Percentiles rank a stretch among this genome's conserved stretches.
Conservation (phyloP, 2,888 invertebrate species). For the Willowsia nigromaculata region DNA sequence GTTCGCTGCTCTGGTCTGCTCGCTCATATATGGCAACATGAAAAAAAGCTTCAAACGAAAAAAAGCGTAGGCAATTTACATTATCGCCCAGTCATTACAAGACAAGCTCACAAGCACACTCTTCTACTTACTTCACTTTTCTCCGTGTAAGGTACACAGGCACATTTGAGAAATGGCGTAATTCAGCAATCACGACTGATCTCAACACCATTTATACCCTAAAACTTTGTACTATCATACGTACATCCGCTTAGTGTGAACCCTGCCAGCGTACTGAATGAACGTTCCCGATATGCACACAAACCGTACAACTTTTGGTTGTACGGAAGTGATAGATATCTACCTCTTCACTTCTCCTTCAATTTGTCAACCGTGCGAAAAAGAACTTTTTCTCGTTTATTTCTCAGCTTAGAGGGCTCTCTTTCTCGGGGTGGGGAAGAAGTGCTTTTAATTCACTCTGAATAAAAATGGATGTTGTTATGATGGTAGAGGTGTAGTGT, state of each 20-base stretch:
- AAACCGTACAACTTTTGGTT: constrained; percentile 35
- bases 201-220: neutral
- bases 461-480: constrained; percentile 10
- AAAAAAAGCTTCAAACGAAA: constrained; percentile 32
- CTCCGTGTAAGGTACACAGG: neutral
- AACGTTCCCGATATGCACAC: neutral
- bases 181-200: neutral
- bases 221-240: no score
- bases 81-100: constrained; percentile 46
- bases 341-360: neutral
- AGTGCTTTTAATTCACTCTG: constrained; percentile 30
- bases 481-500: neutral
- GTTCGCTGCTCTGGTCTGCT: neutral
- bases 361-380: constrained; percentile 43
- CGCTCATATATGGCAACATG: neutral
- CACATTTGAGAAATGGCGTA: neutral
- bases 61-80: constrained; percentile 46
- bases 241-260: no score
- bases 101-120: neutral
- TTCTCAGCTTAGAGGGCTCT: neutral
- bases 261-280: neutral
- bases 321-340: neutral
- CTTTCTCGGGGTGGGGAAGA: neutral
- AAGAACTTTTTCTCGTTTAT: neutral
- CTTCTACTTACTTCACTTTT: neutral